Conservation (phyloP, 1,140 invertebrate genomes). For the Monomorium pharaonis region DNA sequence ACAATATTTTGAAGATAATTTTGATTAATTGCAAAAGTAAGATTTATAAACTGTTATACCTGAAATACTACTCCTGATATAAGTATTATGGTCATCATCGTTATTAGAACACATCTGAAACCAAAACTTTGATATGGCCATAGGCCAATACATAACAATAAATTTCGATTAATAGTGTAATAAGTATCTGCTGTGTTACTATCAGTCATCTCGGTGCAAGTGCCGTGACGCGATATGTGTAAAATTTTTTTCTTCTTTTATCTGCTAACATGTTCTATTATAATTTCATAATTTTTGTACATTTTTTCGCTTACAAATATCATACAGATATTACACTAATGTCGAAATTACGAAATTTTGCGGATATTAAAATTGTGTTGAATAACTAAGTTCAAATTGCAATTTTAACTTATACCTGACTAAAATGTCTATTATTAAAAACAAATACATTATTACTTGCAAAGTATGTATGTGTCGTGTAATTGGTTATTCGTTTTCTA, state of each 20-base stretch:
- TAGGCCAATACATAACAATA: constrained; percentile 11
- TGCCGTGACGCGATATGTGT: not conserved
- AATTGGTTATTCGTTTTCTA: not conserved
- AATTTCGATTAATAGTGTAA: constrained; percentile 36
- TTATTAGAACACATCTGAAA: not conserved
- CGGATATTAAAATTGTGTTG: constrained; percentile 2
- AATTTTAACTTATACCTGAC: not conserved
- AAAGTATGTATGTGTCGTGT: not conserved
- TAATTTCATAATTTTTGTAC: not conserved
- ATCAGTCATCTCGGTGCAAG: constrained; percentile 1
- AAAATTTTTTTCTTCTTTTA: not conserved
- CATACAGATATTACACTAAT: not conserved
- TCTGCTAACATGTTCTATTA: not conserved
- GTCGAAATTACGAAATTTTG: not conserved
- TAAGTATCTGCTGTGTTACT: not conserved
- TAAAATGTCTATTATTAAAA: not conserved
- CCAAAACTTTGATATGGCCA: constrained; percentile 43
- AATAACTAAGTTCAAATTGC: not conserved
- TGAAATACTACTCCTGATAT: not conserved
- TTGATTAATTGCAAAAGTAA: not conserved
- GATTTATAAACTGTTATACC: not conserved
- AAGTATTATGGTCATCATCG: not conserved
- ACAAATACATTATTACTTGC: not conserved
- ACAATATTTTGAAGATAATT: not conserved
- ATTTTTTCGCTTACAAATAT: not conserved